Evolutionary conservation across 2,797 vertebrate genomes (phyloP).

Genomic region (Amblyraja radiata): DNA sequence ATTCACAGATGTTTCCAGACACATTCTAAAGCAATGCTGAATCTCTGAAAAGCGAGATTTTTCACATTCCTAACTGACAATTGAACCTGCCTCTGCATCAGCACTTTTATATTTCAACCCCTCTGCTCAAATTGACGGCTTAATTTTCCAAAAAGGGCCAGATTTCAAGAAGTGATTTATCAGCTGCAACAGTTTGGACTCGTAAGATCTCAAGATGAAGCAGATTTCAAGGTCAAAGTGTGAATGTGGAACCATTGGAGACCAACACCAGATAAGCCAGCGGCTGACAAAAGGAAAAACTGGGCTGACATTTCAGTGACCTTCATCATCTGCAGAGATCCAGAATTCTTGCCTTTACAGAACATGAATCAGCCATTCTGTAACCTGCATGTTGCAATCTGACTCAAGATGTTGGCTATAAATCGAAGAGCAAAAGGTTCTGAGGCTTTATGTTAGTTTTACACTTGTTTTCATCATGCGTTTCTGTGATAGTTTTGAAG

Average conservation of each 20-base stretch:
- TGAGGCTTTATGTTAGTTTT: neutral
- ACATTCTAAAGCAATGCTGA: neutral
- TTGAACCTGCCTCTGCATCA: neutral
- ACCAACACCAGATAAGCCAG: neutral
- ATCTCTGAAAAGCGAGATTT: neutral
- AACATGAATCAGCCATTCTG: neutral
- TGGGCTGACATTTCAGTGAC: neutral
- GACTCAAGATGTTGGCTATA: neutral
- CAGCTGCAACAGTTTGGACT: neutral
- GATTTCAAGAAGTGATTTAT: no score
- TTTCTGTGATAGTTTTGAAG: neutral
- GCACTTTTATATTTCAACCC: neutral
- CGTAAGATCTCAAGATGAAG: neutral
- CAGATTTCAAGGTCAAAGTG: neutral
- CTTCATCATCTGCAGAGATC: neutral
- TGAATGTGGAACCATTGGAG: neutral
- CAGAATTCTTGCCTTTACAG: neutral
- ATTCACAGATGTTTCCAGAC: neutral
- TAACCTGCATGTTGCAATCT: neutral
- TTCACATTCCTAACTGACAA: neutral
- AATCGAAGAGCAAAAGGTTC: neutral
- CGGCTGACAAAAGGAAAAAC: neutral
- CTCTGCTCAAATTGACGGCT: no score
- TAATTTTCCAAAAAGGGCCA: no score
- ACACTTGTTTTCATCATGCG: neutral